A percentile compares a stretch with the other conserved stretches of the same genome.
phyloP scores from a whole-genome alignment of 2,888 invertebrate genomes.

The Chrysotoxum bicinctum region DNA sequence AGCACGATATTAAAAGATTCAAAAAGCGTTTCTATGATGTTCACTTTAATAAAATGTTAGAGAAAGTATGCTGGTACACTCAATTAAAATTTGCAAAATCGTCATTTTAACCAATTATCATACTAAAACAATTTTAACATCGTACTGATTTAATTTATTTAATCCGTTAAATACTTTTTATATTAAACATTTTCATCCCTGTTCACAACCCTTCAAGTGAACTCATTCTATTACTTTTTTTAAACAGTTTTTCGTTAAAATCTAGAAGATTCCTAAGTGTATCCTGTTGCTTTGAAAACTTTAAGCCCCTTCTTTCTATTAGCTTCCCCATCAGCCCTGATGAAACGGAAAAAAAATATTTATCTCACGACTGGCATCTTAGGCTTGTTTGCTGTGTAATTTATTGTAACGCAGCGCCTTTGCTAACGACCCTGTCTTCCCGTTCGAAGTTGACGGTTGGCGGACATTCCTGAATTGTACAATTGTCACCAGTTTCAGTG shows the following conservation, averaged over 20 bases:
- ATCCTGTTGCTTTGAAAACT: constrained; percentile 59
- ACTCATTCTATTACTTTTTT: not conserved
- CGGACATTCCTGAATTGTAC: constrained; percentile 62
- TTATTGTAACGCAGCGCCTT: constrained; percentile 68
- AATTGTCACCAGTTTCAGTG: constrained; percentile 63
- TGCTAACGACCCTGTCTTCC: constrained; percentile 67
- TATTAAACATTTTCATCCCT: constrained; percentile 9
- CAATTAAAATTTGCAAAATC: no score
- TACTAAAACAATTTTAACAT: no score
- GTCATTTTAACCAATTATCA: no score
- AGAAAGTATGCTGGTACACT: no score
- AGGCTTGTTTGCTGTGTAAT: constrained; percentile 67
- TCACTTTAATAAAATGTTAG: no score
- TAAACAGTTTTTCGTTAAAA: constrained; percentile 23
- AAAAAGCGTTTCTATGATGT: no score
- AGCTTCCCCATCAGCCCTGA: not conserved
- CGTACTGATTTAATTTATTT: no score
- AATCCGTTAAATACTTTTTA: no score
- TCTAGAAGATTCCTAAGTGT: constrained; percentile 33
- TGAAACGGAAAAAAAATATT: constrained; percentile 11
- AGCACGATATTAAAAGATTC: no score
- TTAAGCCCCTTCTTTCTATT: constrained; percentile 31
- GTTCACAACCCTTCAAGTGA: constrained; percentile 21
- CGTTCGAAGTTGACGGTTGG: constrained; percentile 36
- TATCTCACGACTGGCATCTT: constrained; percentile 70